Conservation (phyloP, 2,888 invertebrate genomes). For the Lasioglossum calceatum region DNA sequence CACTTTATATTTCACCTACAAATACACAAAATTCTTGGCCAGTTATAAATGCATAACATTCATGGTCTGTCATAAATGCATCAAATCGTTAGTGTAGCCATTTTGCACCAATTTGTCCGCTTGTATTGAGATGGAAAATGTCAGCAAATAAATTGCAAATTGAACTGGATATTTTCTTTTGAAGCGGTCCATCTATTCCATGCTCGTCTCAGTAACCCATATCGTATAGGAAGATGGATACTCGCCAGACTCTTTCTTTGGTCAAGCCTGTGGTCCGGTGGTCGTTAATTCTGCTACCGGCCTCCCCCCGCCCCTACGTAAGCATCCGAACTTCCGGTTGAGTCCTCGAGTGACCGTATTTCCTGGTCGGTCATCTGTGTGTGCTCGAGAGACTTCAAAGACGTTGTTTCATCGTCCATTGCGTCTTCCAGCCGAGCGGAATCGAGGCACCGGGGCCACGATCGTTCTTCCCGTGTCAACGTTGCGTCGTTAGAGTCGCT, state of each 20-base stretch:
- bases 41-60: no score
- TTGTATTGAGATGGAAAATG: background rate
- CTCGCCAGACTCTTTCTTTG: constrained; percentile 26
- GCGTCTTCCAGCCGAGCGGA: background rate
- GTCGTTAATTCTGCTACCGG: constrained; percentile 16
- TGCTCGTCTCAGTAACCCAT: constrained; percentile 30
- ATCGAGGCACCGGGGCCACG: background rate
- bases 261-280: background rate
- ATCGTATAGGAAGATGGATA: constrained; percentile 24
- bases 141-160: constrained; percentile 18
- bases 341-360: constrained; percentile 48
- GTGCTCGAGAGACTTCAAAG: constrained; percentile 35
- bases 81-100: no score
- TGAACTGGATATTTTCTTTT: background rate
- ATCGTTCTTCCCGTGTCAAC: constrained; percentile 8
- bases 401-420: constrained; percentile 27
- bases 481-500: background rate
- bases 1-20: no score
- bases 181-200: constrained; percentile 40
- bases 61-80: no score
- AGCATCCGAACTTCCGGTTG: constrained; percentile 38
- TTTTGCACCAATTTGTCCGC: no score
- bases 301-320: background rate
- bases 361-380: constrained; percentile 32
- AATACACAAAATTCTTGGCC: no score